Evolutionary conservation across 2,797 vertebrate species (phyloP).

Genomic region (Hippopotamyrus pictus): DNA sequence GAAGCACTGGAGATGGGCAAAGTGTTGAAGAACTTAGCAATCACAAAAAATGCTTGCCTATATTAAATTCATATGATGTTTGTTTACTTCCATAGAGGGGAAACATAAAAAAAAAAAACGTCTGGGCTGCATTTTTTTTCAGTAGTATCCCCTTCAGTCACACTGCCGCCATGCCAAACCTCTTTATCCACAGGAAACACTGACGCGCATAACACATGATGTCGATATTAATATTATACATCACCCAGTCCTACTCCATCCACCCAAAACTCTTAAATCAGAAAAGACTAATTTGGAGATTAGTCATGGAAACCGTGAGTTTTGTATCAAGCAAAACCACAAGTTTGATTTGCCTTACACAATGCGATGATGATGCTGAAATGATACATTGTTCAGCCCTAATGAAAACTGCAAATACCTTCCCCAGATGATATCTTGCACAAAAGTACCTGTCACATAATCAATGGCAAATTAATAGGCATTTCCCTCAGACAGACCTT

Average conservation of each 20-base stretch:
- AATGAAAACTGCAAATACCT: not conserved
- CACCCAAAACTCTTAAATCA: not conserved
- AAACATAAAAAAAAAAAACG: not conserved
- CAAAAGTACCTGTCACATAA: not conserved
- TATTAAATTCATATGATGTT: not conserved
- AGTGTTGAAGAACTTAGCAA: not conserved
- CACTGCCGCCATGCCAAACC: not conserved
- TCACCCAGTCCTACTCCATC: not conserved
- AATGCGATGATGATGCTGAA: not conserved
- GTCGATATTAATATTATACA: not conserved
- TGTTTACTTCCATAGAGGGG: not conserved
- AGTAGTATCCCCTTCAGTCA: not conserved
- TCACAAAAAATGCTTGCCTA: not conserved
- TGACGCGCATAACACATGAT: not conserved
- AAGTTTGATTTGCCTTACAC: not conserved
- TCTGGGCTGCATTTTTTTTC: not conserved
- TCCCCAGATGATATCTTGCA: not conserved
- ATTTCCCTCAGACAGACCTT: not conserved
- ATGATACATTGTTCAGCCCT: not conserved
- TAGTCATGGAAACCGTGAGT: not conserved
- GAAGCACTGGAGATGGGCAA: not conserved
- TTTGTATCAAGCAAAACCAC: not conserved
- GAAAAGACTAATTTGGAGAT: not conserved
- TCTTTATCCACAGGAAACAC: not conserved
- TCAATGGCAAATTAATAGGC: not conserved